Percentiles rank a stretch among this genome's conserved stretches.
Conservation (phyloP, 2,888 invertebrate species). For the Neuroscelio doddi region DNA sequence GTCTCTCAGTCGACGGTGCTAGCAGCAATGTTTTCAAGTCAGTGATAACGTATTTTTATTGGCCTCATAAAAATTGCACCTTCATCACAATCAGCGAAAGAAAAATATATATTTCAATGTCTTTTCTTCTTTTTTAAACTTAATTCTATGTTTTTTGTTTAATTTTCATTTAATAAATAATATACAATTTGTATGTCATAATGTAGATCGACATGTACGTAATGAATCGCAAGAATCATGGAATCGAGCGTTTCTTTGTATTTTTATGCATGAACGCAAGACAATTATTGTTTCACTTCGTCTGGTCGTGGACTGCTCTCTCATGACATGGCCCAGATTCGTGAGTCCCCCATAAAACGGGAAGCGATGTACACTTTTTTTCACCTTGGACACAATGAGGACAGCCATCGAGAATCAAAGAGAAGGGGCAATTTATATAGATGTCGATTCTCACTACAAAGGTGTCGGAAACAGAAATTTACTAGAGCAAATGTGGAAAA, state of each 20-base stretch:
- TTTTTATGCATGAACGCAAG: constrained; percentile 27
- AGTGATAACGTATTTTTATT: too few relatives aligned
- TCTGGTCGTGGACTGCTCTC: constrained; percentile 29
- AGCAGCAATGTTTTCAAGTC: constrained; percentile 9
- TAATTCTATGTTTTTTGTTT: too few relatives aligned
- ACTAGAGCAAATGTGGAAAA: constrained; percentile 1
- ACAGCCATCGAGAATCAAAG: constrained; percentile 13
- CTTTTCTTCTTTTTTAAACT: too few relatives aligned
- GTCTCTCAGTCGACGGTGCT: too few relatives aligned
- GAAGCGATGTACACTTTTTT: constrained; percentile 30
- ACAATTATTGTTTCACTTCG: constrained; percentile 24
- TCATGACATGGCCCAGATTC: constrained; percentile 33
- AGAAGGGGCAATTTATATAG: constrained; percentile 15
- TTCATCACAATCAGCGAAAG: background rate
- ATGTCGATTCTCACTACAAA: constrained; percentile 4
- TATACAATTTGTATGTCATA: too few relatives aligned
- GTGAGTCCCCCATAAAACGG: constrained; percentile 25
- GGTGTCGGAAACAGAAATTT: too few relatives aligned
- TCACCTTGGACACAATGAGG: constrained; percentile 21
- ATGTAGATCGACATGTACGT: too few relatives aligned
- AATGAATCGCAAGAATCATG: constrained; percentile 19
- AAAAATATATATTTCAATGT: background rate
- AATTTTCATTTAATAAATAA: too few relatives aligned
- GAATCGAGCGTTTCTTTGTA: constrained; percentile 24
- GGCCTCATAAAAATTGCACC: background rate